phyloP scores from a whole-genome alignment of 1,140 invertebrate species.

The Eubasilissa regina region DNA sequence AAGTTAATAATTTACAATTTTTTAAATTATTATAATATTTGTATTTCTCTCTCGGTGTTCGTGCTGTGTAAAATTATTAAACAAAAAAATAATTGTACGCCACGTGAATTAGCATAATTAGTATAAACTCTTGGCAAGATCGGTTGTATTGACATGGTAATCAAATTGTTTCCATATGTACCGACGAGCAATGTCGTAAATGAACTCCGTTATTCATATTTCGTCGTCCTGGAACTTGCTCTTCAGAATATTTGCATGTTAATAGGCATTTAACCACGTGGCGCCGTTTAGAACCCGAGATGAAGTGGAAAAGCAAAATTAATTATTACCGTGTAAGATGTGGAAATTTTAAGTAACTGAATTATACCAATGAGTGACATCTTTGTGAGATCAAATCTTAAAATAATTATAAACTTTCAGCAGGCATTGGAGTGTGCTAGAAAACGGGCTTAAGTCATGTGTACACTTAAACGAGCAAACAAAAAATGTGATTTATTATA shows the following conservation, averaged over 20 bases:
- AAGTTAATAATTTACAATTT: no score
- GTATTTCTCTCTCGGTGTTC: no score
- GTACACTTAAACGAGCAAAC: no score
- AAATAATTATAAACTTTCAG: no score
- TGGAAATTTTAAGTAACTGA: constrained; percentile 12
- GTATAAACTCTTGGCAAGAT: no score
- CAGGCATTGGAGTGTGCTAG: no score
- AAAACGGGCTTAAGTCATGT: no score
- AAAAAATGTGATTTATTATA: no score
- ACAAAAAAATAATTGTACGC: no score
- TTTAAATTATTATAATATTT: no score
- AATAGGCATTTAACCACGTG: constrained; percentile 9
- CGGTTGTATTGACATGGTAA: constrained; percentile 6
- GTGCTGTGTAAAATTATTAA: no score
- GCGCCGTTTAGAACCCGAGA: not conserved
- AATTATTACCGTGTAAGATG: constrained; percentile 12
- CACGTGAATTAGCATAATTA: no score
- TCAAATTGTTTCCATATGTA: constrained; percentile 15
- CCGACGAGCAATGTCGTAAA: constrained; percentile 12
- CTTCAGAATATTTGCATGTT: constrained; percentile 26
- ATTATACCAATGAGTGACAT: constrained; percentile 17
- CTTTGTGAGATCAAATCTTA: not conserved
- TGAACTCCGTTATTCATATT: constrained; percentile 29
- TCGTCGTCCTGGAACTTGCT: constrained; percentile 3
- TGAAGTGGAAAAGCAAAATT: constrained; percentile 5